Conservation (phyloP, 2,888 invertebrate genomes). For the Lymantria monacha region DNA sequence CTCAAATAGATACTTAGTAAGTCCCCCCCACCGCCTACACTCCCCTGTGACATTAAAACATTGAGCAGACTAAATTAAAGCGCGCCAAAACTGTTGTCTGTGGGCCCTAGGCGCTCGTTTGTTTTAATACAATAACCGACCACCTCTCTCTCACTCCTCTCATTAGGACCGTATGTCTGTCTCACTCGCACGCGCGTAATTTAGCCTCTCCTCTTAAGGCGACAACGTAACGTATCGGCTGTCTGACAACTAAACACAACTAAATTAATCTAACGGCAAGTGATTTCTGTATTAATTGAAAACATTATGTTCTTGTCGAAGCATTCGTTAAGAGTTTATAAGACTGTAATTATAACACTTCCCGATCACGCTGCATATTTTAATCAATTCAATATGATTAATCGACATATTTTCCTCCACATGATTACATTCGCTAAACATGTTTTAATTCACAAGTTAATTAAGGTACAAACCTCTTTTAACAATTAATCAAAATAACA, state of each 20-base stretch:
- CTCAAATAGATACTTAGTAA: constrained; percentile 79
- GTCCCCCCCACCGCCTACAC: constrained; percentile 35
- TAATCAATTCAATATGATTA: constrained; percentile 10
- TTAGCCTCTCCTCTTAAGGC: constrained; percentile 71
- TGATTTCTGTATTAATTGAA: constrained; percentile 42
- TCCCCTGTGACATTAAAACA: constrained; percentile 75
- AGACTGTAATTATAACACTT: constrained; percentile 28
- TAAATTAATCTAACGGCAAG: constrained; percentile 36
- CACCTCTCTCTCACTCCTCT: constrained; percentile 63
- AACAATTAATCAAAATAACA: constrained; percentile 51
- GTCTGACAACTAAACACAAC: constrained; percentile 41
- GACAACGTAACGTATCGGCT: constrained; percentile 57
- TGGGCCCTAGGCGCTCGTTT: constrained; percentile 79
- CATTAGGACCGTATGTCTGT: constrained; percentile 45
- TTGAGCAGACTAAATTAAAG: constrained; percentile 80
- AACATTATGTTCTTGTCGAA: constrained; percentile 28
- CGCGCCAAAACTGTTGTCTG: constrained; percentile 79
- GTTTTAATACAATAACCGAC: constrained; percentile 80
- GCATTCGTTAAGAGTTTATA: constrained; percentile 17
- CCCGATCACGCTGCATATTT: constrained; percentile 6
- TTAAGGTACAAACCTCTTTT: constrained; percentile 38
- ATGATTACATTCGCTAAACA: background rate
- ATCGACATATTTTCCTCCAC: background rate
- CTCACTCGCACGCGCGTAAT: constrained; percentile 56
- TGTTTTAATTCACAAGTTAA: constrained; percentile 13